Evolutionary conservation across 53 echinoderm and acorn worm species (phyloP).

Genomic region (Luidia sarsii): DNA sequence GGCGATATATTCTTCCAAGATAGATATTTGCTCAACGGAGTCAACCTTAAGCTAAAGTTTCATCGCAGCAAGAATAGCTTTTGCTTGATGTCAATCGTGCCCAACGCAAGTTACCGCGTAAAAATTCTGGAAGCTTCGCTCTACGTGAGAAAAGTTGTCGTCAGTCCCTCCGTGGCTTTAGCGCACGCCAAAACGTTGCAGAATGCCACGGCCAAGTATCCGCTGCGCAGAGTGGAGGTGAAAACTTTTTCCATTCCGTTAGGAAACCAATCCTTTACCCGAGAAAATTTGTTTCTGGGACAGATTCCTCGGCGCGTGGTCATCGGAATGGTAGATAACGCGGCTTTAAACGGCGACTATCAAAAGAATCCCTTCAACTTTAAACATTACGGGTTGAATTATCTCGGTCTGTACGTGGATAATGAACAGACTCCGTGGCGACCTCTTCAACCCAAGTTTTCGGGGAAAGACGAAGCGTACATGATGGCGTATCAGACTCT

Average conservation of each 20-base stretch:
- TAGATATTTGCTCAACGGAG: conserved; percentile 56
- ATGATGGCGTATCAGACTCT: conserved; percentile 65
- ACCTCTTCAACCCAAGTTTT: conserved; percentile 58
- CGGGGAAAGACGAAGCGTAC: not conserved
- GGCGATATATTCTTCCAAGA: conserved; percentile 69
- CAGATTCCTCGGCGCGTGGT: conserved; percentile 67
- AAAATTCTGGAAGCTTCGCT: conserved; percentile 56
- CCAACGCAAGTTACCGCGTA: not conserved
- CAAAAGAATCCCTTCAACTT: conserved; percentile 68
- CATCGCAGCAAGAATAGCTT: conserved; percentile 54
- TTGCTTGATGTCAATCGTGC: conserved; percentile 17
- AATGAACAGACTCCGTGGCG: conserved; percentile 46
- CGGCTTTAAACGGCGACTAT: conserved; percentile 36
- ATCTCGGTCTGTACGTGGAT: conserved; percentile 50
- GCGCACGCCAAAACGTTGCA: conserved; percentile 60
- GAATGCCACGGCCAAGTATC: conserved; percentile 60
- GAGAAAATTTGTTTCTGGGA: conserved; percentile 62
- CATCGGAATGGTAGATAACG: conserved; percentile 13
- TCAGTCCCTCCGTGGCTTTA: conserved; percentile 51
- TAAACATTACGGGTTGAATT: conserved; percentile 57
- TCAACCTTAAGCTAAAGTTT: conserved; percentile 68
- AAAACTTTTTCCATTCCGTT: conserved; percentile 53
- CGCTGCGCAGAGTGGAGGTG: conserved; percentile 50
- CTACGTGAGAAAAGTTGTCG: conserved; percentile 60
- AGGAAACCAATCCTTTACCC: conserved; percentile 55